phyloP scores from a whole-genome alignment of 2,888 invertebrate species.

The Epinotia bilunana region DNA sequence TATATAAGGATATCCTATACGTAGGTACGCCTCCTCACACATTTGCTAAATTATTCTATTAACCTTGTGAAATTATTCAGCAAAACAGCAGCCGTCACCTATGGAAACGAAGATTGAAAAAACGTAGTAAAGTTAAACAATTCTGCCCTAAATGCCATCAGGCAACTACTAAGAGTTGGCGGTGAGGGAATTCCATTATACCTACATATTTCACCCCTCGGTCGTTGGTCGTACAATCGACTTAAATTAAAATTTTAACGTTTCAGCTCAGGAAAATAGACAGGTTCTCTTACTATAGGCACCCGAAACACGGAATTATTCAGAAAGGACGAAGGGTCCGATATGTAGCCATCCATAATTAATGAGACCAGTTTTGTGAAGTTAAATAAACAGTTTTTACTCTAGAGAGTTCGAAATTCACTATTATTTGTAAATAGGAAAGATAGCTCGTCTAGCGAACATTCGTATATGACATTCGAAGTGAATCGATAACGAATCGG shows the following conservation, averaged over 20 bases:
- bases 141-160: neutral
- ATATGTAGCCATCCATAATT: conserved; percentile 62
- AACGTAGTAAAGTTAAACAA: neutral
- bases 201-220: conserved; percentile 30
- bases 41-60: conserved; percentile 39
- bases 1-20: conserved; percentile 79
- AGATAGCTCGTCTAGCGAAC: neutral
- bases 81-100: conserved; percentile 3
- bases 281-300: conserved; percentile 69
- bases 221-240: conserved; percentile 53
- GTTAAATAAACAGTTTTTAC: conserved; percentile 36
- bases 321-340: conserved; percentile 70
- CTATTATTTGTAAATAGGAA: conserved; percentile 6
- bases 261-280: conserved; percentile 60
- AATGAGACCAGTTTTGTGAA: conserved; percentile 55
- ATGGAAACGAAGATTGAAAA: conserved; percentile 17
- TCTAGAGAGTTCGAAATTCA: conserved; percentile 24
- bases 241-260: conserved; percentile 71
- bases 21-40: conserved; percentile 59
- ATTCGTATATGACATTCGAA: neutral
- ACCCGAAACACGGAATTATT: conserved; percentile 75
- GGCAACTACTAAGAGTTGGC: conserved; percentile 13
- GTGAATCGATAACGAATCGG: conserved; percentile 21
- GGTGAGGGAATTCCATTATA: conserved; percentile 18
- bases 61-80: conserved; percentile 36